A percentile compares a stretch with the other conserved stretches of the same genome.
Evolutionary conservation across 92 coral and sea anemone species (phyloP).

Genomic region (Plumapathes pennacea): DNA sequence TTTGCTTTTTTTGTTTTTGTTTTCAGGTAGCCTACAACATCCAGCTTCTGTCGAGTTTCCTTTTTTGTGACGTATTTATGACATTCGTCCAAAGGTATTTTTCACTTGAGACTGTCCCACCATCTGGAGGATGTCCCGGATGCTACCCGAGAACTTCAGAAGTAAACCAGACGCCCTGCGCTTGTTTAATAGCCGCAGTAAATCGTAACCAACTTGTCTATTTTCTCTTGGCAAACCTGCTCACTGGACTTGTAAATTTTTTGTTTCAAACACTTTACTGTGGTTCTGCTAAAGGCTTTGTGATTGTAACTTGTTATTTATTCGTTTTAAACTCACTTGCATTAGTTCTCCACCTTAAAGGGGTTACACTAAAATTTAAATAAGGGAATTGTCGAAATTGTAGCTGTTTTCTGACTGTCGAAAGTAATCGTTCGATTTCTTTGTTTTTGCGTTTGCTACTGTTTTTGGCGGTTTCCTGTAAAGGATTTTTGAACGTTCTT

Average conservation of each 20-base stretch:
- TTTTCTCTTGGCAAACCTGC: conserved; percentile 76
- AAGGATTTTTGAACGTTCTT: too few species aligned
- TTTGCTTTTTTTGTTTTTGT: not conserved
- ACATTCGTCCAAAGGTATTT: conserved; percentile 30
- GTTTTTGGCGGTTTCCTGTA: too few species aligned
- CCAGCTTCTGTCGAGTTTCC: conserved; percentile 73
- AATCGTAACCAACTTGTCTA: conserved; percentile 81
- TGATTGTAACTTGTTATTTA: conserved; percentile 61
- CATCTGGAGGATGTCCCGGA: conserved; percentile 60
- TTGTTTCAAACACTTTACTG: conserved; percentile 71
- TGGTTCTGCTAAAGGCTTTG: conserved; percentile 51
- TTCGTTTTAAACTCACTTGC: conserved; percentile 37
- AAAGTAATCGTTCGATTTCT: too few species aligned
- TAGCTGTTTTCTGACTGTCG: too few species aligned
- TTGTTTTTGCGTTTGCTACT: too few species aligned
- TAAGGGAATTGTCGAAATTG: too few species aligned
- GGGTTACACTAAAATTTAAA: conserved; percentile 39
- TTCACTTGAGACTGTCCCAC: conserved; percentile 13
- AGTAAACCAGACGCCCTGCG: conserved; percentile 30
- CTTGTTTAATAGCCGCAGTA: conserved; percentile 76
- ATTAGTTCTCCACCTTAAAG: conserved; percentile 34
- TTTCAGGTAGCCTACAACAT: conserved; percentile 84
- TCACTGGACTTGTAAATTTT: conserved; percentile 84
- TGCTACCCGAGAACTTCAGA: conserved; percentile 55
- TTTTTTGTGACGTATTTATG: conserved; percentile 65